phyloP scores from a whole-genome alignment of 2,797 vertebrate species.

The Eremophila alpestris region DNA sequence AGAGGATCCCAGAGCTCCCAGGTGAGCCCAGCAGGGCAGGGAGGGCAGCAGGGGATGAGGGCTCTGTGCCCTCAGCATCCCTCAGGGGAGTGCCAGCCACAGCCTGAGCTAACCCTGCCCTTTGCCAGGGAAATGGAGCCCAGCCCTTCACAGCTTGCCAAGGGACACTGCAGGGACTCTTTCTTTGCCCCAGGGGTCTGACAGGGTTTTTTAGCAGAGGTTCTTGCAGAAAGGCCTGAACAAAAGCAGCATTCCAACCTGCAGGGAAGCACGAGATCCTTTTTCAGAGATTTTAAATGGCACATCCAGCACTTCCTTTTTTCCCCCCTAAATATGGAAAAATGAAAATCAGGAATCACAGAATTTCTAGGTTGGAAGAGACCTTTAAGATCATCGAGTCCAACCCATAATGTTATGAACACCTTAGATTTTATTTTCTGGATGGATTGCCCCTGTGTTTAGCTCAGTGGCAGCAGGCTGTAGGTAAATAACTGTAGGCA shows the following conservation, averaged over 20 bases:
- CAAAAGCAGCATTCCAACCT: background rate
- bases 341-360: background rate
- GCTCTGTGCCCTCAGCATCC: background rate
- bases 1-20: background rate
- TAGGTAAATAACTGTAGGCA: background rate
- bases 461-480: background rate
- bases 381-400: too few species aligned
- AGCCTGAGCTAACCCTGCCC: background rate
- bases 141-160: background rate
- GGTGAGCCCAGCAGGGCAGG: background rate
- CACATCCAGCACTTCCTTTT: accelerated
- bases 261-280: background rate
- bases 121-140: background rate
- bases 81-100: background rate
- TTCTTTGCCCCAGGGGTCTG: background rate
- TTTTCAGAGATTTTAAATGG: background rate
- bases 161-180: background rate
- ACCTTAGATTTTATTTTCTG: background rate
- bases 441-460: background rate
- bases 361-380: too few species aligned
- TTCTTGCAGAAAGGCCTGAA: background rate
- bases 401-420: background rate
- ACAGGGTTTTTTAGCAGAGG: background rate
- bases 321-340: background rate
- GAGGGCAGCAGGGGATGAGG: accelerated